Evolutionary conservation across 2,888 invertebrate genomes (phyloP), one percentile per base, ranked within the genome.

Genomic region (Lasioglossum pauxillum): DNA sequence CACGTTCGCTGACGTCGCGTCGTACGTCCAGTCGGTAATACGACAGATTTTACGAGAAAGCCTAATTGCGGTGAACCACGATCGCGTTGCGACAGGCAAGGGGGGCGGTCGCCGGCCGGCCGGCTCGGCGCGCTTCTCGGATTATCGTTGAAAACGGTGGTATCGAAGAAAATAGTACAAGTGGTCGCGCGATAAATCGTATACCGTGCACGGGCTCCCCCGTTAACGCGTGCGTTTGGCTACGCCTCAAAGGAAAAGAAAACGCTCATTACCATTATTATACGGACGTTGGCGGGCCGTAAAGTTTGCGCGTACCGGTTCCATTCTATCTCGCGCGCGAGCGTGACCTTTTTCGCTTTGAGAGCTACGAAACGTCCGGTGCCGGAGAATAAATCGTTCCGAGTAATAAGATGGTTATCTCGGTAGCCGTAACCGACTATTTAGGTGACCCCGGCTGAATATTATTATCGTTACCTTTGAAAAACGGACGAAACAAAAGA

Each of bases 241-340:
- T 41, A 46, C 77, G 60, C 31, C 67, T 27, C 64, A 23, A 19
- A 46, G 60, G 23, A 69, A 78, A 77, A 49, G 78, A 60, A 78
- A 75, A 72, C 84, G 75, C 82, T 84, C 84, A 75, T 84, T 82
- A 78, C 82, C 78, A 82, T 84, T 82, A 84, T 82, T 78, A 84
- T 78, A 82, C 69, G 83, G 49, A 82, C 60, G 84, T 82, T 72
- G 60, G 82, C 84, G 84, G 78, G 78, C 75, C 75, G 83, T 84
- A 82, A 82, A 82, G 60, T 16, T 60, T 14, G 27, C 60, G 27
- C 38, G 49, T 27, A 19, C 44, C 16, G 71, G 74, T 69, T 10
- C 27, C 75, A 35, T 69, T 69, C 69, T 69, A 35, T 46, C 31
- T 49, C 53, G 49, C 27, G 71, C 49, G 49, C 72, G 35, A 53